Evolutionary conservation across 2,888 invertebrate species (phyloP), one percentile per base, ranked within the genome.

Genomic region (Operophtera brumata): DNA sequence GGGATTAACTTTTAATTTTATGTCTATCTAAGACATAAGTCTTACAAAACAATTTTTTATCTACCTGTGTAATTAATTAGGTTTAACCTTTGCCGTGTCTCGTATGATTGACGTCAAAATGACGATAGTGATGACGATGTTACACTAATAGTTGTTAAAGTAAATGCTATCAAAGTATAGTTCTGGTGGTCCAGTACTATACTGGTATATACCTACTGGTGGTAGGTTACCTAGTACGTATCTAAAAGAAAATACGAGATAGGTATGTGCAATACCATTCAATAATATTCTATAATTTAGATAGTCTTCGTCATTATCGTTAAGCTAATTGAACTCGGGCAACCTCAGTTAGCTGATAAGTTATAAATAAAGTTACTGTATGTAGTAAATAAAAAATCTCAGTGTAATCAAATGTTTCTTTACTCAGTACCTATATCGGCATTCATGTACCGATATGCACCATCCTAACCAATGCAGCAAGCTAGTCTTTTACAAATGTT

Each of bases 281-380:
- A 20, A 20, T 20, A 20, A 20, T 20, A 20, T 2, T 20, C 2
- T 20, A 20, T 20, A 20, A 20, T 20, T 20, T 20, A 20, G 20
- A 20, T 20, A 20, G 20, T 34, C 32, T 6, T 48, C 52, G 43
- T 30, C 40, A 10, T 14, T 25, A 14, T 47, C 30, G 11, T 42
- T 47, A 51, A 32, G 37, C 35, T 42, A 59, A 61, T 65, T 72
- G 72, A 73, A 70, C 75, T 57, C 43, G 20, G 26, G 32, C 35
- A 56, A 70, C 74, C 76, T 51, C 59, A 47, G 51, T 59, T 37
- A 26, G 30, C 47, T 52, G 69, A 75, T 75, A 75, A 65, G 44
- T 45, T 64, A 68, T 69, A 58, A 67, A 68, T 67, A 69, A 64
- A 48, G 36, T 43, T 47, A 12, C 55, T 61, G 46, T 65, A 57